These are phyloP conservation scores for Furcifer pardalis DNA, from an alignment of 2,797 vertebrate species.

Conservation along the genomic window DNA sequence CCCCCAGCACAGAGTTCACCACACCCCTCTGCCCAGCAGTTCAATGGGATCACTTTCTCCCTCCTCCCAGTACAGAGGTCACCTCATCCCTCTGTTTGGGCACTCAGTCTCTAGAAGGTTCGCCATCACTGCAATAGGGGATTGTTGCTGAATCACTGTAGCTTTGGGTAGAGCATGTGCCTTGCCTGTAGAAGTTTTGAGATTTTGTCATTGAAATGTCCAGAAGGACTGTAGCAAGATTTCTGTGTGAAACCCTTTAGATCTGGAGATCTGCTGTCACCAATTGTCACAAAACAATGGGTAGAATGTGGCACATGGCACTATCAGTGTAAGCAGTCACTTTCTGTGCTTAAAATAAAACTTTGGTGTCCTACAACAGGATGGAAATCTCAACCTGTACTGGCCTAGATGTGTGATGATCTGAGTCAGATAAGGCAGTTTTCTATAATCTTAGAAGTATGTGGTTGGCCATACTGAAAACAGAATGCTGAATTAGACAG, in stretches of 20 bases:
- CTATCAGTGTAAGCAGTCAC: too few relatives aligned
- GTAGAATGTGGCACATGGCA: too few relatives aligned
- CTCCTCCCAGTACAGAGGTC: too few relatives aligned
- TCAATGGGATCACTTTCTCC: too few relatives aligned
- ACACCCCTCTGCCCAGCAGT: too few relatives aligned
- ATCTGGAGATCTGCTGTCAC: background rate
- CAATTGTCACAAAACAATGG: too few relatives aligned
- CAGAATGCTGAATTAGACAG: background rate
- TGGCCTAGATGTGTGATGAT: background rate
- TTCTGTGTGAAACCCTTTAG: background rate
- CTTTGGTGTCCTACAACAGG: too few relatives aligned
- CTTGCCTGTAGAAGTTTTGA: background rate
- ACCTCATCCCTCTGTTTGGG: too few relatives aligned
- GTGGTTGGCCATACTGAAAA: background rate
- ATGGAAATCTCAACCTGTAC: background rate
- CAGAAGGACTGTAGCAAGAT: background rate
- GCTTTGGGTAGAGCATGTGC: background rate
- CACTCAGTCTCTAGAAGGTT: too few relatives aligned
- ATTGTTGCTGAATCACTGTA: background rate
- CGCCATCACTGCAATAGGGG: too few relatives aligned
- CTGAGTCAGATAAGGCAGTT: background rate
- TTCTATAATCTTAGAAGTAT: background rate
- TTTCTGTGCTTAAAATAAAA: too few relatives aligned
- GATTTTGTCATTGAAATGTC: background rate
- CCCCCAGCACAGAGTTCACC: too few relatives aligned